phyloP scores from a whole-genome alignment of 2,888 invertebrate species.

The Gandaritis pyraliata region DNA sequence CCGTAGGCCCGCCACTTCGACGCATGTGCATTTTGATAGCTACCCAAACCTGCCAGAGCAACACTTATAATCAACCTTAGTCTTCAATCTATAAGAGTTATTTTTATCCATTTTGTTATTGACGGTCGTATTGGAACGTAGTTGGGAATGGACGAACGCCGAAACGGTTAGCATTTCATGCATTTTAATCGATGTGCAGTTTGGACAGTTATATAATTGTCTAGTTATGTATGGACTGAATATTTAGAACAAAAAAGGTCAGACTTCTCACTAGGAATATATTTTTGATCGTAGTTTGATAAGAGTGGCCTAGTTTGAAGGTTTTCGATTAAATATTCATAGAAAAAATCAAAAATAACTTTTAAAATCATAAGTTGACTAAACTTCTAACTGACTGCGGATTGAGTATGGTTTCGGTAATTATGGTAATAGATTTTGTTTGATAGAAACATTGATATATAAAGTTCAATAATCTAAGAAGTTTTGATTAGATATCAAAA shows the following conservation, averaged over 20 bases:
- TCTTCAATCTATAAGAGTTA: conserved; percentile 39
- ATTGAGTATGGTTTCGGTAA: too few species aligned
- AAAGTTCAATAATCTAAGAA: too few species aligned
- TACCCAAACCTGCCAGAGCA: conserved; percentile 24
- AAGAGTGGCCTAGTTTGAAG: conserved; percentile 8
- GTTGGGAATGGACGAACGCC: conserved; percentile 61
- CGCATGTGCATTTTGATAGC: conserved; percentile 75
- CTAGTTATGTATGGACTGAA: conserved; percentile 9
- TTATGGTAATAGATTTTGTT: too few species aligned
- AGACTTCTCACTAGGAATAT: conserved; percentile 1
- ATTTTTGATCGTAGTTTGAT: conserved; percentile 6
- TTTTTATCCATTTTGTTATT: conserved; percentile 30
- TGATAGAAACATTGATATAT: too few species aligned
- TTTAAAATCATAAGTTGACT: too few species aligned
- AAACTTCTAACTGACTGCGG: too few species aligned
- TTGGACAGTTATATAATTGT: conserved; percentile 21
- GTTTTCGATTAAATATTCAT: neutral
- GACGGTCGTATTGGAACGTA: conserved; percentile 57
- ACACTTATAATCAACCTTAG: conserved; percentile 46
- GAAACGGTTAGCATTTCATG: conserved; percentile 66
- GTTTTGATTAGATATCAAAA: too few species aligned
- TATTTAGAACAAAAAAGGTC: conserved; percentile 1
- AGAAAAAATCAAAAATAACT: too few species aligned
- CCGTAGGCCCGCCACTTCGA: conserved; percentile 61
- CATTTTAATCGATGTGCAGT: conserved; percentile 57